A percentile compares a stretch with the other conserved stretches of the same genome.
Evolutionary conservation across 2,888 invertebrate genomes (phyloP).

Genomic region (Ormyrus labotus): DNA sequence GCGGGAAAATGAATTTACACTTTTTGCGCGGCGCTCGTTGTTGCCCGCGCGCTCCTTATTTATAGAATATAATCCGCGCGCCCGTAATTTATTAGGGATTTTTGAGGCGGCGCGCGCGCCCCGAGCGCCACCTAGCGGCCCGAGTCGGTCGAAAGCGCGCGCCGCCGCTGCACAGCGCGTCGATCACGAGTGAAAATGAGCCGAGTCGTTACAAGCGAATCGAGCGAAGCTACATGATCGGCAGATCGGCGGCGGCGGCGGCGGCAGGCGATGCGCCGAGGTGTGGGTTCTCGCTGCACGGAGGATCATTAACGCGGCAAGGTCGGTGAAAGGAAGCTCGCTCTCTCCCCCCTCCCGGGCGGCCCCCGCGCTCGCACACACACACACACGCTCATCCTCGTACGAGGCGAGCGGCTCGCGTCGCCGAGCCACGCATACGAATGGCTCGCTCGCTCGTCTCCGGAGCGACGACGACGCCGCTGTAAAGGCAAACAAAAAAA

Average conservation of each 20-base stretch:
- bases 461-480: too few species aligned
- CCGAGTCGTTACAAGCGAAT: slow-evolving; percentile 62
- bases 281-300: slow-evolving; percentile 58
- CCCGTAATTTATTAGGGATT: too few species aligned
- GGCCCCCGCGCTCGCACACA: neutral
- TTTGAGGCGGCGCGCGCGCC: too few species aligned
- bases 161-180: slow-evolving; percentile 30
- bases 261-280: slow-evolving; percentile 52
- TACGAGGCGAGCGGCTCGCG: neutral
- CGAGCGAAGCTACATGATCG: slow-evolving; percentile 61
- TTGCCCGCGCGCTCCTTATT: too few species aligned
- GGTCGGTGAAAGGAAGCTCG: slow-evolving; percentile 69
- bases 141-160: too few species aligned
- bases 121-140: too few species aligned
- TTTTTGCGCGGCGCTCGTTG: too few species aligned
- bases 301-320: slow-evolving; percentile 63
- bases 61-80: too few species aligned
- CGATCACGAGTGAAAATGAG: slow-evolving; percentile 62
- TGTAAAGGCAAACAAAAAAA: too few species aligned
- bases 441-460: neutral
- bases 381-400: slow-evolving; percentile 8
- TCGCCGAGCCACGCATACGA: neutral
- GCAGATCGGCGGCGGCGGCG: slow-evolving; percentile 53
- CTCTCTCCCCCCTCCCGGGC: neutral
- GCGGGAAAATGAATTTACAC: too few species aligned